Evolutionary conservation across 2,797 vertebrate species (phyloP).

Genomic region (Phalloptychus januarius): DNA sequence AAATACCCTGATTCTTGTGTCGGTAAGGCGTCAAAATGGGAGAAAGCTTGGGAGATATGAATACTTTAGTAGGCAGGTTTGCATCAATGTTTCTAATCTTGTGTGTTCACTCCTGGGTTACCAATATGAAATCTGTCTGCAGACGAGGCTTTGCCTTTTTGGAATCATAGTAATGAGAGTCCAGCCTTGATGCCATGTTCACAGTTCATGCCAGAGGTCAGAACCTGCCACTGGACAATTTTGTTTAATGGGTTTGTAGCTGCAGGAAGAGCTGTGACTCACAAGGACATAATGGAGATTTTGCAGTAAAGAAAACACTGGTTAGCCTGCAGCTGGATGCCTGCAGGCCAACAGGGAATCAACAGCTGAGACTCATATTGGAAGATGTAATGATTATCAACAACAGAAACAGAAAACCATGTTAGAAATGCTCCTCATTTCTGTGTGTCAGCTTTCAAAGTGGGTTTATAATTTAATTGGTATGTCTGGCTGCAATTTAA

Average conservation of each 20-base stretch:
- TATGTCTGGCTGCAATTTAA: not conserved
- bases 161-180: constrained; percentile 65
- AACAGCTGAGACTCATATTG: constrained; percentile 36
- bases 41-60: not conserved
- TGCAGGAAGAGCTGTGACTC: constrained; percentile 46
- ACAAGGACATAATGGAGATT: constrained; percentile 41
- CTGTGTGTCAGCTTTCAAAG: not conserved
- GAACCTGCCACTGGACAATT: constrained; percentile 51
- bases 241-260: constrained; percentile 44
- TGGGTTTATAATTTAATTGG: not conserved
- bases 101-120: constrained; percentile 2
- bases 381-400: constrained; percentile 8
- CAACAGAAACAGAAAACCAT: not conserved
- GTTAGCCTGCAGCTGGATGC: constrained; percentile 36
- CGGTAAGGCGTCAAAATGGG: not conserved
- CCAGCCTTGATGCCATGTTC: constrained; percentile 21
- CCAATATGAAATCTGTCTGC: constrained; percentile 39
- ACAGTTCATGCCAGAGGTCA: constrained; percentile 37
- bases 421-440: constrained; percentile 10
- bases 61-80: not conserved
- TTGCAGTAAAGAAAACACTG: constrained; percentile 14
- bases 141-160: constrained; percentile 31
- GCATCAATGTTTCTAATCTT: not conserved
- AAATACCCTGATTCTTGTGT: not conserved
- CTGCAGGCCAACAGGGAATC: constrained; percentile 32